Evolutionary conservation across 92 coral and sea anemone genomes (phyloP).

Genomic region (Palythoa heliodiscus): DNA sequence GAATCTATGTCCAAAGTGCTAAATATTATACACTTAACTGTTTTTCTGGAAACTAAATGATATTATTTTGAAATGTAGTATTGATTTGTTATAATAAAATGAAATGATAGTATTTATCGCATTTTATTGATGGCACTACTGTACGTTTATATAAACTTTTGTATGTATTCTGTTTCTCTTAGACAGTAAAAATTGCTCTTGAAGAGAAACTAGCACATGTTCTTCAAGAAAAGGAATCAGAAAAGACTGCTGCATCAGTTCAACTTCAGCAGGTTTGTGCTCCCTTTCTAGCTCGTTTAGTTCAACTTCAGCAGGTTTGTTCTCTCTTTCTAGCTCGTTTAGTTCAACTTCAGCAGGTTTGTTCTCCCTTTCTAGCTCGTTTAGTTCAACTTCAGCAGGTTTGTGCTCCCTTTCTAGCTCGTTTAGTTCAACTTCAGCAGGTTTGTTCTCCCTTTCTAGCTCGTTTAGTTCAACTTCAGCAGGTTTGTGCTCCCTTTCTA

Average conservation of each 20-base stretch:
- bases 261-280: constrained; percentile 8
- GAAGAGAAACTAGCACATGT: constrained; percentile 24
- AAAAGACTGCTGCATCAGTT: background rate
- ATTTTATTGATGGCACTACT: too few species aligned
- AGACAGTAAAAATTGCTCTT: constrained; percentile 6
- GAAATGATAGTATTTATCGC: too few species aligned
- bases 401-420: background rate
- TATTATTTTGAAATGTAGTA: too few species aligned
- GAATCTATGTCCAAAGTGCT: too few species aligned
- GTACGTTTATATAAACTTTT: background rate
- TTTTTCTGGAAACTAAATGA: too few species aligned
- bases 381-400: constrained; percentile 22
- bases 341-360: constrained; percentile 19
- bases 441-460: background rate
- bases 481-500: background rate
- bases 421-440: constrained; percentile 12
- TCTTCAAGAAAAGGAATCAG: constrained; percentile 26
- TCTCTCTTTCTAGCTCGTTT: too few species aligned
- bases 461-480: background rate
- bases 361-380: too few species aligned
- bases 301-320: constrained; percentile 17
- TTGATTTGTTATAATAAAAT: too few species aligned
- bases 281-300: too few species aligned
- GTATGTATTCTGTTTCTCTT: background rate
- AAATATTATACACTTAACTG: too few species aligned